A percentile compares a stretch with the other conserved stretches of the same genome.
These are phyloP conservation scores for Xenopus laevis DNA, from an alignment of 2,113 vertebrate genomes.

Conservation along the genomic window DNA sequence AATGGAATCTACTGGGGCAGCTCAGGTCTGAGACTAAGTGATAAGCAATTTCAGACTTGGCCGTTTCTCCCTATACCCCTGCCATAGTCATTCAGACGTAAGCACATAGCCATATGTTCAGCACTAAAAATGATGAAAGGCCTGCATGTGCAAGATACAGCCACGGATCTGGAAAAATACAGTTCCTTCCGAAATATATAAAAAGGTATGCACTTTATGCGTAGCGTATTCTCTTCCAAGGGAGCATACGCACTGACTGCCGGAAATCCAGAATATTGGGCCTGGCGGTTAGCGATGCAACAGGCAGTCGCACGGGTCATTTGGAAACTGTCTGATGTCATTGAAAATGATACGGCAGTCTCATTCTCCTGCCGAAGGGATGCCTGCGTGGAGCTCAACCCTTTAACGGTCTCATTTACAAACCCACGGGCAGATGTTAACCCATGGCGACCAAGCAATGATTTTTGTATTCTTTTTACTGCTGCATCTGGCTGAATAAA, in stretches of 20 bases:
- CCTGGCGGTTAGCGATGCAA: not conserved
- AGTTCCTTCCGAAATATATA: conserved; percentile 4
- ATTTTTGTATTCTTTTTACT: too few relatives aligned
- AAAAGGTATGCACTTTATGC: not conserved
- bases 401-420: too few relatives aligned
- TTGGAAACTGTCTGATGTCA: too few relatives aligned
- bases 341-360: too few relatives aligned
- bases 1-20: not conserved
- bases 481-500: too few relatives aligned
- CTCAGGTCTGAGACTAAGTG: not conserved
- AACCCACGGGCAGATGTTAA: too few relatives aligned
- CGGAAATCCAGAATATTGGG: not conserved
- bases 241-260: not conserved
- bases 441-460: too few relatives aligned
- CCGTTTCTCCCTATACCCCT: not conserved
- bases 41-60: not conserved
- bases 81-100: not conserved
- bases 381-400: too few relatives aligned
- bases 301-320: not conserved
- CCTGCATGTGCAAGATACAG: not conserved
- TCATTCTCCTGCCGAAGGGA: too few relatives aligned
- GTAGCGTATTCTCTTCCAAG: not conserved
- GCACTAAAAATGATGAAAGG: conserved; percentile 1
- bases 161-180: conserved; percentile 23
- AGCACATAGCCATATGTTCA: conserved; percentile 5